These are phyloP conservation scores for Microplitis demolitor DNA, from an alignment of 1,140 invertebrate species.

Conservation along the genomic window DNA sequence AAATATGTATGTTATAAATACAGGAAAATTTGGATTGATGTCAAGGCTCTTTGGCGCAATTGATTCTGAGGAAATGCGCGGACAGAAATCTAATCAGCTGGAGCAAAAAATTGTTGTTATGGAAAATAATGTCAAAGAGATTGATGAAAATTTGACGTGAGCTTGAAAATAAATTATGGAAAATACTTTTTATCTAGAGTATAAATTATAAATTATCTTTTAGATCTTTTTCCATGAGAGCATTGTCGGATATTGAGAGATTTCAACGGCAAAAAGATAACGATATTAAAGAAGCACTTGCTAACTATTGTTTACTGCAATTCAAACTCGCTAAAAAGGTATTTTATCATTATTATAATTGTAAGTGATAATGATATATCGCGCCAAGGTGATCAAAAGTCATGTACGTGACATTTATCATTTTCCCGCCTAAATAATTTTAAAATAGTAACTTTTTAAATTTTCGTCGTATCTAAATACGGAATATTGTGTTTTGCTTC, in stretches of 20 bases:
- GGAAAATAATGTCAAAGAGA: constrained; percentile 65
- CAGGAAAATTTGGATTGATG: constrained; percentile 74
- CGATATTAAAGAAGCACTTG: constrained; percentile 78
- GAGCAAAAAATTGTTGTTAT: constrained; percentile 75
- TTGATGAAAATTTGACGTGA: constrained; percentile 70
- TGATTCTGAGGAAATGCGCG: constrained; percentile 79
- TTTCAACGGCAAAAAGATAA: constrained; percentile 80
- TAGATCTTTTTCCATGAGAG: constrained; percentile 75
- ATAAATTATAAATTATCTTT: constrained; percentile 1
- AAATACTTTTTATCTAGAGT: not conserved
- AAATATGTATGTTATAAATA: no score
- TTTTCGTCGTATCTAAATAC: no score
- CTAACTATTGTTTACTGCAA: constrained; percentile 76
- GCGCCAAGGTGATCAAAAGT: no score
- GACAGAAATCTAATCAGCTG: constrained; percentile 72
- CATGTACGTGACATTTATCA: no score
- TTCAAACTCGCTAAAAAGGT: constrained; percentile 84
- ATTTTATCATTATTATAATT: constrained; percentile 17
- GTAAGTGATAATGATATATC: no score
- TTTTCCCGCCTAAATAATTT: no score
- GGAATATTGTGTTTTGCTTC: no score
- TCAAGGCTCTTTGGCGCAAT: constrained; percentile 77
- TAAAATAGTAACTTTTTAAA: no score
- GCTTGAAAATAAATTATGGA: constrained; percentile 15
- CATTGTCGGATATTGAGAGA: constrained; percentile 74